Evolutionary conservation across 2,797 vertebrate genomes (phyloP).

Genomic region (Rousettus madagascariensis): DNA sequence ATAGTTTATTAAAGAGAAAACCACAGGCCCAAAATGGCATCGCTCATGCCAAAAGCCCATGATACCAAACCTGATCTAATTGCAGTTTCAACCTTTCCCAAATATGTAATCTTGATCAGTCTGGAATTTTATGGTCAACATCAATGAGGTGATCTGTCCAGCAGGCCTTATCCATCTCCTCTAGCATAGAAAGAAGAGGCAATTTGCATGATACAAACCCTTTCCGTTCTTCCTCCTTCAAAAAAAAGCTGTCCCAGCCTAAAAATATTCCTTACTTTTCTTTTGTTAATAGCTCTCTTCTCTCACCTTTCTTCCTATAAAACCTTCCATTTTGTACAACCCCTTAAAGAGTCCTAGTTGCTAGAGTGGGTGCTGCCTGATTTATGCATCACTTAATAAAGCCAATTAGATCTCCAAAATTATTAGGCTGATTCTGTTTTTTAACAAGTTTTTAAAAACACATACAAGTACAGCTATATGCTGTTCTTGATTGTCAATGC

Average conservation of each 20-base stretch:
- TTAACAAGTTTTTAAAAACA: not conserved
- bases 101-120: not conserved
- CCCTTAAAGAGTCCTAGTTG: not conserved
- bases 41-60: not conserved
- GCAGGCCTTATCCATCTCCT: not conserved
- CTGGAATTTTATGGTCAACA: not conserved
- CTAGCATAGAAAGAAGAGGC: not conserved
- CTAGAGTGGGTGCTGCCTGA: not conserved
- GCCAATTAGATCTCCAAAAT: not conserved
- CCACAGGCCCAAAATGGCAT: not conserved
- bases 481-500: not conserved
- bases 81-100: not conserved
- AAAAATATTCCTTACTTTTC: not conserved
- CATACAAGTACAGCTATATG: not conserved
- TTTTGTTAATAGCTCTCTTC: not conserved
- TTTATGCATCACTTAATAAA: not conserved
- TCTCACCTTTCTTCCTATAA: not conserved
- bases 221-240: not conserved
- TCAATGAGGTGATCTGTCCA: not conserved
- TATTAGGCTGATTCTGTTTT: not conserved
- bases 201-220: not conserved
- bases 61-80: not conserved
- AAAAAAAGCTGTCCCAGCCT: not conserved
- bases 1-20: not conserved
- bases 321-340: not conserved